These are phyloP conservation scores for Mimumesa dahlbomi DNA, from an alignment of 2,888 invertebrate genomes.

Conservation along the genomic window DNA sequence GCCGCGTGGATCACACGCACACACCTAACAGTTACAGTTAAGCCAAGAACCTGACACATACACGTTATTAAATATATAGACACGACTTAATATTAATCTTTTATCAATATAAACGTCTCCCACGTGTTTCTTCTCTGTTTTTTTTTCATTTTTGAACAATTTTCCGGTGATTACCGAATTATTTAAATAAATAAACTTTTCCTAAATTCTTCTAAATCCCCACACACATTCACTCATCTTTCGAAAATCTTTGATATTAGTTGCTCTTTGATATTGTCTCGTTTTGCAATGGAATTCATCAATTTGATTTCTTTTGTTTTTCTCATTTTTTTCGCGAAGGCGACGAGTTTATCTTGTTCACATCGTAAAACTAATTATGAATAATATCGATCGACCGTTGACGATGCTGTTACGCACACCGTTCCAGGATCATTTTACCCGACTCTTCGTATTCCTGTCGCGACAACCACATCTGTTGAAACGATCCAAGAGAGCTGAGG, in stretches of 20 bases:
- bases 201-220: background rate
- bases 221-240: background rate
- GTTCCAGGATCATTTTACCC: constrained; percentile 82
- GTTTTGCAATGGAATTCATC: too few species aligned
- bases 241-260: constrained; percentile 42
- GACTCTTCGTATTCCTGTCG: constrained; percentile 89
- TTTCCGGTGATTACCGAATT: background rate
- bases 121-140: too few species aligned
- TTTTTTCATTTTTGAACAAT: background rate
- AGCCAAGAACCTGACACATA: constrained; percentile 14
- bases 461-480: constrained; percentile 90
- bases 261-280: constrained; percentile 47
- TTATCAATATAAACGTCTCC: too few species aligned
- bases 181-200: too few species aligned
- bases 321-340: background rate
- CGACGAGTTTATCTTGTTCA: background rate
- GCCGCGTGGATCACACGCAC: constrained; percentile 10
- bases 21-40: constrained; percentile 13
- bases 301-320: too few species aligned
- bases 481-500: constrained; percentile 87
- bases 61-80: too few species aligned
- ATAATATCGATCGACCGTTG: constrained; percentile 26
- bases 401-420: constrained; percentile 63
- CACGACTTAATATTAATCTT: too few species aligned
- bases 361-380: constrained; percentile 23